Percentiles rank a stretch among this genome's conserved stretches.
These are phyloP conservation scores for Bedellia somnulentella DNA, from an alignment of 2,888 invertebrate genomes.

Conservation along the genomic window DNA sequence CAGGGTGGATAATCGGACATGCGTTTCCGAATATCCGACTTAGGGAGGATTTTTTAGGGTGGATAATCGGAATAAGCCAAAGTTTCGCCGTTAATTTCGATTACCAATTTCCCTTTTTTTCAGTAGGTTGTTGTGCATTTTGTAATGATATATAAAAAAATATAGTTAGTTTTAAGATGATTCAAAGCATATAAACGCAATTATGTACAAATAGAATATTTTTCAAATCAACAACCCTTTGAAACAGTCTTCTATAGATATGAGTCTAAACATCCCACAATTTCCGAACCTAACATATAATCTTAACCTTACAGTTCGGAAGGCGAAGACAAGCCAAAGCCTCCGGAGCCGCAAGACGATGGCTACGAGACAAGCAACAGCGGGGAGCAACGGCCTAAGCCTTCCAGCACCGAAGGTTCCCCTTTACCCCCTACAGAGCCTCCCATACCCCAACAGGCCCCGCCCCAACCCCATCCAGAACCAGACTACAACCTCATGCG, in stretches of 20 bases:
- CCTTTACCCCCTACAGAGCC: conserved; percentile 23
- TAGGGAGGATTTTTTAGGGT: too few species aligned
- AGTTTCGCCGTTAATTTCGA: too few species aligned
- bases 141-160: not conserved
- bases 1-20: too few species aligned
- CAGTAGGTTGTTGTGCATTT: too few species aligned
- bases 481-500: not conserved
- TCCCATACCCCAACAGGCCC: conserved; percentile 19
- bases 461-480: conserved; percentile 14
- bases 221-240: not conserved
- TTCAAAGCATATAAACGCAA: not conserved
- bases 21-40: too few species aligned
- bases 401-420: conserved; percentile 17
- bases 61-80: too few species aligned
- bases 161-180: not conserved
- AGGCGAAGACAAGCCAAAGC: conserved; percentile 53
- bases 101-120: too few species aligned
- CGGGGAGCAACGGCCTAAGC: conserved; percentile 49
- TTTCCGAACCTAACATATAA: not conserved
- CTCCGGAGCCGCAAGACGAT: conserved; percentile 79
- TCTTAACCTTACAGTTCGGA: conserved; percentile 32
- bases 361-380: conserved; percentile 86
- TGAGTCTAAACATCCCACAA: not conserved
- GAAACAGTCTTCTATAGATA: not conserved
- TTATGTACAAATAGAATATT: not conserved